Conservation (phyloP, 1,140 invertebrate species). For the Delia radicum region DNA sequence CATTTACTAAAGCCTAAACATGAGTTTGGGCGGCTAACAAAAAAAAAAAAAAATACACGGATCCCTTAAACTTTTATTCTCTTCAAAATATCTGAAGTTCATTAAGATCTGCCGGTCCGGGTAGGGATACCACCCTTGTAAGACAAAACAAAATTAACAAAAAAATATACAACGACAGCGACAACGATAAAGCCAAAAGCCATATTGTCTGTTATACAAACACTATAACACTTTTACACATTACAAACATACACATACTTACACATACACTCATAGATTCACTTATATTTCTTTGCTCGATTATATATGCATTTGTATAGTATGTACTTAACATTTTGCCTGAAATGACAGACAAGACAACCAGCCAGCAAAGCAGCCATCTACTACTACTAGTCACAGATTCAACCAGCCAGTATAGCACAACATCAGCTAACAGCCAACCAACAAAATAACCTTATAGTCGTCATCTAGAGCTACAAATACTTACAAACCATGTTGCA, state of each 20-base stretch:
- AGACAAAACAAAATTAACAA: background rate
- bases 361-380: conserved; percentile 2
- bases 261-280: background rate
- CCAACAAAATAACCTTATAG: background rate
- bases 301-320: no score
- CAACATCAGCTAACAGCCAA: no score
- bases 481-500: background rate
- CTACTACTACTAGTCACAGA: no score
- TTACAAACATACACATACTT: background rate
- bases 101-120: no score
- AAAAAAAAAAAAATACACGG: no score
- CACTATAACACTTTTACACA: conserved; percentile 7
- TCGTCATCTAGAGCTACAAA: background rate
- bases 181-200: conserved; percentile 11
- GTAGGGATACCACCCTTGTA: no score
- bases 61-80: no score
- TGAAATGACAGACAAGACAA: conserved; percentile 13
- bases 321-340: conserved; percentile 21
- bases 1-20: no score
- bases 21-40: no score
- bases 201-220: conserved; percentile 20
- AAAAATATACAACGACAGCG: background rate
- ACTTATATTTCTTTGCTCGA: background rate
- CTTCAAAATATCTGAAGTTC: no score
- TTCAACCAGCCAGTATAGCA: background rate